Evolutionary conservation across 2,797 vertebrate species (phyloP).

Genomic region (Manis pentadactyla): DNA sequence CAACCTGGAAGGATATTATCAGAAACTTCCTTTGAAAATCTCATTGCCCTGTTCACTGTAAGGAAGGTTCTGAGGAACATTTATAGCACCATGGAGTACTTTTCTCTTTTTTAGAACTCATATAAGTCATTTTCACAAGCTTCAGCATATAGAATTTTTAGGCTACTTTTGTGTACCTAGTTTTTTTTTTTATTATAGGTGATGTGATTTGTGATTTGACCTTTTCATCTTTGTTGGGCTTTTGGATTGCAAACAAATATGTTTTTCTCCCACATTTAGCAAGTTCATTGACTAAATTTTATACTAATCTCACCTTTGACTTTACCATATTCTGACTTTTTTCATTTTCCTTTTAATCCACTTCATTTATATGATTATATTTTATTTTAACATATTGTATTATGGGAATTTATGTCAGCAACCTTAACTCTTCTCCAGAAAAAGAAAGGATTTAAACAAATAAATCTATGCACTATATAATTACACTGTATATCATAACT

Average conservation of each 20-base stretch:
- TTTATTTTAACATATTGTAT: constrained; percentile 26
- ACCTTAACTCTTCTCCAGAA: not conserved
- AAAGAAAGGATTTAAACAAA: not conserved
- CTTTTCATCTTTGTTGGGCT: not conserved
- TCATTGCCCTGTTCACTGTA: not conserved
- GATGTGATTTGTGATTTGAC: not conserved
- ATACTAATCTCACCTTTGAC: not conserved
- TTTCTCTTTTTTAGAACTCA: not conserved
- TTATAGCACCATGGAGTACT: not conserved
- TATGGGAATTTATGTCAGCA: not conserved
- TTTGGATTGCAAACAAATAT: not conserved
- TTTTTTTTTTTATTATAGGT: not conserved
- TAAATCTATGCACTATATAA: not conserved
- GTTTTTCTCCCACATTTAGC: not conserved
- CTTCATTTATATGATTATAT: not conserved
- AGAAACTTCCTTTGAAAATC: not conserved
- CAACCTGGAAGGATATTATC: not conserved
- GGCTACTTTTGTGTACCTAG: not conserved
- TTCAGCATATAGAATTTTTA: not conserved
- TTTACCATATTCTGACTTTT: not conserved
- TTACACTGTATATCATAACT: not conserved
- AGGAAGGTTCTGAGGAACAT: not conserved
- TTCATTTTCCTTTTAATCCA: not conserved
- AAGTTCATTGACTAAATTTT: not conserved
- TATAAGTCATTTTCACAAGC: not conserved